Base-by-base conservation (phyloP, 2,888 invertebrate species). In the Chorisops tibialis region DNA sequence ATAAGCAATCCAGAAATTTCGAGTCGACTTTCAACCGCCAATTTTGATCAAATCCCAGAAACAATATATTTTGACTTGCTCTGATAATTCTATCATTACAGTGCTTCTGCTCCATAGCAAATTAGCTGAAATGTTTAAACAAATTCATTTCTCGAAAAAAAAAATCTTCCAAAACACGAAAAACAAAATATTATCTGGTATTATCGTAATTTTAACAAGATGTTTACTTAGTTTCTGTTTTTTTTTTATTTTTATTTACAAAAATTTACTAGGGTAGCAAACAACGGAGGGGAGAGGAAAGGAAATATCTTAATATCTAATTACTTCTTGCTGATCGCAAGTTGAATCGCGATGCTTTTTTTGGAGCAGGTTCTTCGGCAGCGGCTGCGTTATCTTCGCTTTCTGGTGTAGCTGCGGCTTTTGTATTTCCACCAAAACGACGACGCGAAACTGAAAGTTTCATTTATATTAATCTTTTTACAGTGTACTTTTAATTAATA, bases 271-370 rank as follows among this genome's bases (percentile, higher is more conserved):
- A 59, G 48, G 21, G 45, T 59, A 59, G 48, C 43, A 56, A 59
- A 59, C 59, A 59, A 59, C 48, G 47, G 59, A 24, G n/a, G 21
- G n/a, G 30, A 30, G 30, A 30, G 30, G 30, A 9, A 9, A 30
- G 21, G 30, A 24, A 45, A 56, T 16, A 24, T 43, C 59, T 47
- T 59, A 59, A 48, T 19, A 48, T 48, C 48, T 59, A 49, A 48
- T 47, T 47, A 47, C 59, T 59, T 41, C 59, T 59, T 48, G 48
- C 49, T 22, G 75, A 75, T 68, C 75, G 72, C 67, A 75, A 70
- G 65, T 71, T 67, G 66, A 77, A 70, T 58, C 77, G 76, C 59
- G 70, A 69, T 59, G 74, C 74, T 64, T 74, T 74, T 71, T 73
- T 63, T 69, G 67, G 22, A 47, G 70, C 72, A 58, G 71, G 70